A percentile compares a stretch with the other conserved stretches of the same genome.
These are phyloP conservation scores for Drosophila lacicola DNA, from an alignment of 2,888 invertebrate genomes.

Conservation along the genomic window DNA sequence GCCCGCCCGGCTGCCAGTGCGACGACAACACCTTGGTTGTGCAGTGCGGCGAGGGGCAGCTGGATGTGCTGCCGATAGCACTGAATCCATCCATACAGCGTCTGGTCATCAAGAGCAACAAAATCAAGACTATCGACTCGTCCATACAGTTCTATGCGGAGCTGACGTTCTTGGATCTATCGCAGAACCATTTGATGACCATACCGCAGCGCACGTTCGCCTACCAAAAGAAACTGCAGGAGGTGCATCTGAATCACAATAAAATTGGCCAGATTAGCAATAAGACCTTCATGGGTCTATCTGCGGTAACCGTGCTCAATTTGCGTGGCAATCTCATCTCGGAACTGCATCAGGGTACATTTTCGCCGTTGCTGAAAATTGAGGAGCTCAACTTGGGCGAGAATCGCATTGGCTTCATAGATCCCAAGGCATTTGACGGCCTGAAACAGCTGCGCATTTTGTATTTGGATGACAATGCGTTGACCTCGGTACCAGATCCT, in stretches of 20 bases:
- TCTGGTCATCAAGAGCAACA: slow-evolving; percentile 93
- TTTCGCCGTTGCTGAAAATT: slow-evolving; percentile 90
- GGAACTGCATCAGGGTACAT: slow-evolving; percentile 91
- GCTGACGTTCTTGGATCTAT: slow-evolving; percentile 92
- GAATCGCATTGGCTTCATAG: slow-evolving; percentile 93
- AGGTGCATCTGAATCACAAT: slow-evolving; percentile 93
- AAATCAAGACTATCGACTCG: slow-evolving; percentile 94
- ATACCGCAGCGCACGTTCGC: slow-evolving; percentile 92
- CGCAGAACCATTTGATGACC: slow-evolving; percentile 93
- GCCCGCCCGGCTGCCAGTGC: slow-evolving; percentile 94
- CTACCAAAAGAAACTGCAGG: slow-evolving; percentile 92
- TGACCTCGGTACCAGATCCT: slow-evolving; percentile 91
- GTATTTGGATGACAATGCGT: slow-evolving; percentile 93
- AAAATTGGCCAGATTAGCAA: slow-evolving; percentile 93
- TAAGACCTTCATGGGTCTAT: slow-evolving; percentile 92
- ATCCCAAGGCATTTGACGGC: slow-evolving; percentile 92
- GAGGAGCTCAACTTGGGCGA: slow-evolving; percentile 94
- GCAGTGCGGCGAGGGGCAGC: slow-evolving; percentile 93
- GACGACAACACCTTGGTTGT: slow-evolving; percentile 95
- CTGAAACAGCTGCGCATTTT: slow-evolving; percentile 91
- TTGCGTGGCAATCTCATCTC: slow-evolving; percentile 93
- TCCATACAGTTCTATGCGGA: slow-evolving; percentile 95
- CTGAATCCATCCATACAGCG: slow-evolving; percentile 95
- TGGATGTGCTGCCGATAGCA: slow-evolving; percentile 95
- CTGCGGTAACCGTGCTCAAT: slow-evolving; percentile 92